Evolutionary conservation across 2,888 invertebrate genomes (phyloP), one percentile per base, ranked within the genome.

Genomic region (Eucera pruinosa): DNA sequence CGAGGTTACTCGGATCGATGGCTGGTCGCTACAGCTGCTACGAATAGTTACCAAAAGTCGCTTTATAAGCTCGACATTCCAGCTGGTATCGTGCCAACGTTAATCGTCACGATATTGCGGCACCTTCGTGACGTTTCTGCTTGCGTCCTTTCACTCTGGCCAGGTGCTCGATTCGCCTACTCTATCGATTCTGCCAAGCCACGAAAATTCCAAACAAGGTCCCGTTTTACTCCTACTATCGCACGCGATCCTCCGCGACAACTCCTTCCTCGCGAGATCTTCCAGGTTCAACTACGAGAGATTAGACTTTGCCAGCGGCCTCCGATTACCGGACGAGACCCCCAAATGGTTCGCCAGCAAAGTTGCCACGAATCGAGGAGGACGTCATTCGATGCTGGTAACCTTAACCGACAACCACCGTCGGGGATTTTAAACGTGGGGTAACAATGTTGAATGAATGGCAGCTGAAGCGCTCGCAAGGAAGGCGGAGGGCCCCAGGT

Each of bases 61-160:
- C 48, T 62, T 43, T 69, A 70, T 43, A 72, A 75, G 68, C 68
- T 54, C 57, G 83, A 52, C 64, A 80, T 83, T 76, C 74, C 73
- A 76, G 69, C 76, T 83, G 83, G 78, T 83, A 66, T 58, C 61
- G 67, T 83, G 83, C 83, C 83, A 83, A 68, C 73, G 55, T 41
- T 74, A 81, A 83, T 83, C 81, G 81, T 81, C 83, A 60, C 76
- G 83, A 76, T 83, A 83, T 83, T 81, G 78, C 83, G 65, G 75
- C 81, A 81, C 75, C 73, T 50, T 78, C 71, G 65, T 78, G 74
- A 71, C 82, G 79, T 77, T 75, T 65, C 54, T 66, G 54, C 64
- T 47, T 67, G 77, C 82, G 82, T 83, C 85, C 80, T 85, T 85
- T 85, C 83, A 85, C 85, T 85, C 61, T 58, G 69, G 60, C 68